phyloP scores from a whole-genome alignment of 2,888 invertebrate species.

The Lampropteryx suffumata region DNA sequence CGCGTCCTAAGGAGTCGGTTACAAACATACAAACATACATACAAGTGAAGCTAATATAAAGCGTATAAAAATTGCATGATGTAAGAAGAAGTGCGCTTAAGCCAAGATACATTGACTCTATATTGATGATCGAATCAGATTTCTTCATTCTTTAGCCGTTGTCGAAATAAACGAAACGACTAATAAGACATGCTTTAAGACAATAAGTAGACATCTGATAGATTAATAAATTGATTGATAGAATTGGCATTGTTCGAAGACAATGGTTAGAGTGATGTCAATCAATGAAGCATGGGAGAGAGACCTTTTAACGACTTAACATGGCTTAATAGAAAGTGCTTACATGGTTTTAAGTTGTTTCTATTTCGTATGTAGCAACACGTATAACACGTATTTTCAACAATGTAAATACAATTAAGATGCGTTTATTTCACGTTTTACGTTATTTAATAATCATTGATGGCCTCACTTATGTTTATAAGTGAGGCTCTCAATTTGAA shows the following conservation, averaged over 20 bases:
- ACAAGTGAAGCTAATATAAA: no score
- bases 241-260: slow-evolving; percentile 44
- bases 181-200: slow-evolving; percentile 26
- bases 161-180: slow-evolving; percentile 37
- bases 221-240: slow-evolving; percentile 47
- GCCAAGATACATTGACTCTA: not conserved
- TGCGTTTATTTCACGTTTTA: no score
- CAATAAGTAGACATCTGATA: slow-evolving; percentile 41
- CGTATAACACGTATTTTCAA: no score
- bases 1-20: no score
- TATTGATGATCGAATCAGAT: slow-evolving; percentile 5
- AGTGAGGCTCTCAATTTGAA: no score
- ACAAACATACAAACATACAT: no score
- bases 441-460: no score
- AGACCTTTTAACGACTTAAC: slow-evolving; percentile 35
- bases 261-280: slow-evolving; percentile 38
- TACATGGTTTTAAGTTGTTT: slow-evolving; percentile 18
- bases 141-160: slow-evolving; percentile 3
- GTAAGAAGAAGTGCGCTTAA: no score
- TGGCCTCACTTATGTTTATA: no score
- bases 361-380: no score
- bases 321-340: slow-evolving; percentile 34
- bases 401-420: no score
- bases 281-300: slow-evolving; percentile 41
- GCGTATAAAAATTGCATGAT: no score